Conservation (phyloP, 2,113 vertebrate species). For the Anas platyrhynchos region DNA sequence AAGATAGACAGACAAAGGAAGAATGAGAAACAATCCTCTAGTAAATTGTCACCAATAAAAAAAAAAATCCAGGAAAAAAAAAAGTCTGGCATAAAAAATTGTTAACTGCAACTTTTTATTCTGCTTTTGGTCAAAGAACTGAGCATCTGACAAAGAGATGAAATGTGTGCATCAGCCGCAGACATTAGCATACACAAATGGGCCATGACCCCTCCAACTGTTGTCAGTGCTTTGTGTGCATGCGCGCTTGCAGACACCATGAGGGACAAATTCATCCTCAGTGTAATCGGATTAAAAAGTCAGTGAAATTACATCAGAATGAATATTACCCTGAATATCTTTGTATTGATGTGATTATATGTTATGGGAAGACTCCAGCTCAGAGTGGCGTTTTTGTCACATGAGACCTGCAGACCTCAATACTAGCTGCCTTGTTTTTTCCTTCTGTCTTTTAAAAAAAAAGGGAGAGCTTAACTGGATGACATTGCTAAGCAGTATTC, state of each 20-base stretch:
- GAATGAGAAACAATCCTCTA: background rate
- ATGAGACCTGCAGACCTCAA: background rate
- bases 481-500: background rate
- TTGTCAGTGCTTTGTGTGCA: background rate
- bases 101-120: background rate
- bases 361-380: background rate
- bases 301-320: background rate
- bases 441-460: too few relatives aligned
- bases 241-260: background rate
- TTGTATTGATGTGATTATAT: background rate
- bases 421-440: background rate
- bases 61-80: background rate
- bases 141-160: background rate
- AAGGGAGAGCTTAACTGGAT: background rate
- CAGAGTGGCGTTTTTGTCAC: background rate
- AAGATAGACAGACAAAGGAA: background rate
- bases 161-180: background rate
- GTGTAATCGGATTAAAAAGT: background rate
- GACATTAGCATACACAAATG: constrained; percentile 1
- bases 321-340: background rate
- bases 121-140: background rate
- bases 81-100: background rate
- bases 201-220: constrained; percentile 16
- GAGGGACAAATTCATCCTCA: background rate
- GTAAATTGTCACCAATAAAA: background rate